These are phyloP conservation scores for Sebastes vulpes DNA, from an alignment of 2,797 vertebrate genomes.

Conservation along the genomic window DNA sequence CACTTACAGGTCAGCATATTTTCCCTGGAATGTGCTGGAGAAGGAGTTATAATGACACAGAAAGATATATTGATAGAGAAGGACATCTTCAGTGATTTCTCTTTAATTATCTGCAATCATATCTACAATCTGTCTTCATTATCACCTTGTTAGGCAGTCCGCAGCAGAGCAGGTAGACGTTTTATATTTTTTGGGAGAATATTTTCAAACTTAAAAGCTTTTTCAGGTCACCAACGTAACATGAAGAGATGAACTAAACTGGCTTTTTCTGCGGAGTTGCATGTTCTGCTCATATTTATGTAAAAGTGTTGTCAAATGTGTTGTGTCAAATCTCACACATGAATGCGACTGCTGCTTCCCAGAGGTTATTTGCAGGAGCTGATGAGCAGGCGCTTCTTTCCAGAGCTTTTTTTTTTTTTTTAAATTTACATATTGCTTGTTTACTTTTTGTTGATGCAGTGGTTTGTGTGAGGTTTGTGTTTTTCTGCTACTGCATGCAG, in stretches of 20 bases:
- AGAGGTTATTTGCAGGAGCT: not conserved
- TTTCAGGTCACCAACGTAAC: not conserved
- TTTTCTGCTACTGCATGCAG: not conserved
- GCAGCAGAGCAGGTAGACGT: not conserved
- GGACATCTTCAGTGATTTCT: slow-evolving; percentile 8
- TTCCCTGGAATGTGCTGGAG: not conserved
- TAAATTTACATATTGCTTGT: not conserved
- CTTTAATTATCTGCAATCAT: slow-evolving; percentile 13
- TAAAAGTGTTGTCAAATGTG: not conserved
- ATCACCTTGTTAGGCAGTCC: not conserved
- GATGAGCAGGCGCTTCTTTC: not conserved
- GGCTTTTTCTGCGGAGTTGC: not conserved
- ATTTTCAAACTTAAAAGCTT: not conserved
- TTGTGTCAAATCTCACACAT: slow-evolving; percentile 31
- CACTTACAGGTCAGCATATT: slow-evolving; percentile 25
- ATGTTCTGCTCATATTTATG: not conserved
- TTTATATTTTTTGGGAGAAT: not conserved
- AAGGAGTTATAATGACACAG: not conserved
- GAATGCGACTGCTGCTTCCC: not conserved
- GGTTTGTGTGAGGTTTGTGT: not conserved
- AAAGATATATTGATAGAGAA: not conserved
- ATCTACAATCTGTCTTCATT: slow-evolving; percentile 19
- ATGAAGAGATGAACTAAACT: not conserved
- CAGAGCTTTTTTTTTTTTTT: not conserved
- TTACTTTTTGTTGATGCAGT: not conserved